Evolutionary conservation across 2,888 invertebrate species (phyloP), one percentile per base, ranked within the genome.

Genomic region (Sicus ferrugineus): DNA sequence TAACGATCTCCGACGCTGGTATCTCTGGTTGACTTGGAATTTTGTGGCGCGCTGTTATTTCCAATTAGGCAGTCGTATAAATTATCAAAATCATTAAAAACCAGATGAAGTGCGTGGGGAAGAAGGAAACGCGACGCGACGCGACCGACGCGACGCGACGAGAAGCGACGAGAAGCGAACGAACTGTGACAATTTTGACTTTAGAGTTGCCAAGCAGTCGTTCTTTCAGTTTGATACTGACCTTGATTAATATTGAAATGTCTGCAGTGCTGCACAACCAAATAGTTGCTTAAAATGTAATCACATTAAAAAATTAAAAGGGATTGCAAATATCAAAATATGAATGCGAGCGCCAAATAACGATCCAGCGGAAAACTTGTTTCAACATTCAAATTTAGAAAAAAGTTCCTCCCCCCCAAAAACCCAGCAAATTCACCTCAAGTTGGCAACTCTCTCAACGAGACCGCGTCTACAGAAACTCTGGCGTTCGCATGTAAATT

Each of bases 21-120:
- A n/a, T 23, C 42, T n/a, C 42, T 42, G 34, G 34, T 46, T 46
- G 16, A 56, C 42, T 52, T 65, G 54, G 3, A n/a, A 31, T 38
- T 68, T 50, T 63, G 63, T 58, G 62, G 67, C 42, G 26, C 72
- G 69, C 72, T 71, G 72, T 73, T 73, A 56, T 54, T 69, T 65
- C 72, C 72, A 73, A 73, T 73, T 73, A 73, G 69, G 67, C 65
- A 68, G 56, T 65, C 67, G 64, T 65, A 70, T 70, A 73, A 73
- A 73, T 71, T 69, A 69, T 21, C 19, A 16, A 23, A n/a, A 28
- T 11, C 30, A 16, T n/a, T n/a, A n/a, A n/a, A n/a, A n/a, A n/a
- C n/a, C 23, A 38, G 46, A 11, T 3, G 19, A 38, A 3, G 6
- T 28, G 58, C 58, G n/a, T 19, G 16, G 5, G 1, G 2, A 28